Percentiles rank a stretch among this genome's conserved stretches.
Conservation (phyloP, 2,888 invertebrate genomes). For the Acleris emargana region DNA sequence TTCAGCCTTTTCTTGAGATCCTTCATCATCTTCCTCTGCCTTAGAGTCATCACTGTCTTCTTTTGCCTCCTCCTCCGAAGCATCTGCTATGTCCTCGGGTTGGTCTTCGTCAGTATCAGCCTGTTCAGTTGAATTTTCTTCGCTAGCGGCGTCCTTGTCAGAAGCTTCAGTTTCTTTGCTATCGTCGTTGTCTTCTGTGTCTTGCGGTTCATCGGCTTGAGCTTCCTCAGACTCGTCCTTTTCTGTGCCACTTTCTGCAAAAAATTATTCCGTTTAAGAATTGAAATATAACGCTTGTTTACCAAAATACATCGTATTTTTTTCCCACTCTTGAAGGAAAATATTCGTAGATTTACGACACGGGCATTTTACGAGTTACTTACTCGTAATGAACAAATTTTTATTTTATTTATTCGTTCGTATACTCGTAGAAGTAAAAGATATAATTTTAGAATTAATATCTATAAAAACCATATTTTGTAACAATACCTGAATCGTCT, state of each 20-base stretch:
- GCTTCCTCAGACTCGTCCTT: slow-evolving; percentile 56
- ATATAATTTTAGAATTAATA: too few relatives aligned
- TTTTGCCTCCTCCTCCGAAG: slow-evolving; percentile 48
- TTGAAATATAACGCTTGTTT: not conserved
- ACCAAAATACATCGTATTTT: too few relatives aligned
- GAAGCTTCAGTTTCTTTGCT: slow-evolving; percentile 37
- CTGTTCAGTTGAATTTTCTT: slow-evolving; percentile 42
- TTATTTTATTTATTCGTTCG: too few relatives aligned
- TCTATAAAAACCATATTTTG: too few relatives aligned
- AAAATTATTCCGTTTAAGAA: not conserved
- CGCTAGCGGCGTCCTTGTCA: slow-evolving; percentile 21
- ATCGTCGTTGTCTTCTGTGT: slow-evolving; percentile 44
- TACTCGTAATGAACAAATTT: too few relatives aligned
- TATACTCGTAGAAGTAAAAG: too few relatives aligned
- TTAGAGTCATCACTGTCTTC: slow-evolving; percentile 43
- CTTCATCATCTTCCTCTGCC: slow-evolving; percentile 68
- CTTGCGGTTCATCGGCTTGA: slow-evolving; percentile 56
- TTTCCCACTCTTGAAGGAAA: too few relatives aligned
- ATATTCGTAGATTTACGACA: too few relatives aligned
- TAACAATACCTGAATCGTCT: slow-evolving; percentile 66
- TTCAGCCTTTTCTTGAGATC: slow-evolving; percentile 75
- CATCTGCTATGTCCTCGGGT: slow-evolving; percentile 54
- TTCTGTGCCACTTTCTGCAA: slow-evolving; percentile 68
- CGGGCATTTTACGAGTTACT: too few relatives aligned
- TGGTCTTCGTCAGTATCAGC: slow-evolving; percentile 48